These are phyloP conservation scores for Andrena flavipes DNA, from an alignment of 2,888 invertebrate genomes.

Conservation along the genomic window DNA sequence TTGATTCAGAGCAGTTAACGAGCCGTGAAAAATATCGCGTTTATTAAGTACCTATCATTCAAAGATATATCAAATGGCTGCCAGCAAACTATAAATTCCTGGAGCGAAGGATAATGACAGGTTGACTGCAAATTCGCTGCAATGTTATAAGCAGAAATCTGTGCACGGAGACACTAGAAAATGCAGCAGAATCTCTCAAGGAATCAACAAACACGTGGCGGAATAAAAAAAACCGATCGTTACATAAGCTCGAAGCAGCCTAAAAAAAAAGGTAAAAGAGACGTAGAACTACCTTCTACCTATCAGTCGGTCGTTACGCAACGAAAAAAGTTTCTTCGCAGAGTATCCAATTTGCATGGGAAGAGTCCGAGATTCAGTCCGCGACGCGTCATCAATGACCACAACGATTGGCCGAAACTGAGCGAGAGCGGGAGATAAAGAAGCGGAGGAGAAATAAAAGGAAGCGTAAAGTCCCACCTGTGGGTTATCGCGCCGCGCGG, in stretches of 20 bases:
- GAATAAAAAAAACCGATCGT: neutral
- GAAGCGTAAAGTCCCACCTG: conserved; percentile 53
- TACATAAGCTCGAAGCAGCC: too few species aligned
- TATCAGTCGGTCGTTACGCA: neutral
- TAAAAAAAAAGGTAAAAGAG: too few species aligned
- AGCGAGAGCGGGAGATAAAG: neutral
- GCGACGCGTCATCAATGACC: neutral
- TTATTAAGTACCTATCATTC: conserved; percentile 54
- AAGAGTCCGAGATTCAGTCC: neutral
- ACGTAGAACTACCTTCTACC: neutral
- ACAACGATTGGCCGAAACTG: neutral
- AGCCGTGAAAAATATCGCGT: conserved; percentile 44
- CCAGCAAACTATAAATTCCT: conserved; percentile 50
- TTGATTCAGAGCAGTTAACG: conserved; percentile 24
- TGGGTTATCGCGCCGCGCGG: conserved; percentile 49
- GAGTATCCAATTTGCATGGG: too few species aligned
- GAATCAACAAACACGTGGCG: neutral
- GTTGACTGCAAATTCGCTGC: conserved; percentile 39
- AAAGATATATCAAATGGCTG: conserved; percentile 47
- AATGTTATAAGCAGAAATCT: conserved; percentile 21
- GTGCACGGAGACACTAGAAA: neutral
- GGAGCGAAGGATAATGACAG: conserved; percentile 42
- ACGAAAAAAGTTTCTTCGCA: neutral
- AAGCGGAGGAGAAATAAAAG: conserved; percentile 25
- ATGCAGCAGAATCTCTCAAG: neutral